These are phyloP conservation scores for Emesis castigata DNA, from an alignment of 2,888 invertebrate genomes.

Conservation along the genomic window DNA sequence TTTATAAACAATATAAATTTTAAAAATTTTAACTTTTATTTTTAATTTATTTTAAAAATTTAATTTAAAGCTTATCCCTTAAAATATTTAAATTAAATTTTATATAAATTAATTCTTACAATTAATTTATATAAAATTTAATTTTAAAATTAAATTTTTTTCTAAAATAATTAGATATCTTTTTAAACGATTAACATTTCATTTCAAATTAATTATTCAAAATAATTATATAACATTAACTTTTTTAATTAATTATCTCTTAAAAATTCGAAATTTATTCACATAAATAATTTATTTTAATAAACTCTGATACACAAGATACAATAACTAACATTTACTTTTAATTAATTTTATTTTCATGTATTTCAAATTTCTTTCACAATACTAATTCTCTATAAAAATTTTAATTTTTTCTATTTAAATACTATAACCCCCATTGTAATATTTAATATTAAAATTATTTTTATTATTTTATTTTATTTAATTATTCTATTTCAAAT, in stretches of 20 bases:
- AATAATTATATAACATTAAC: slow-evolving; percentile 90
- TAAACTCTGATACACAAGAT: slow-evolving; percentile 94
- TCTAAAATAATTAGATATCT: slow-evolving; percentile 92
- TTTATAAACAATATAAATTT: slow-evolving; percentile 88
- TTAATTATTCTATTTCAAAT: slow-evolving; percentile 78
- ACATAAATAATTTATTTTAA: slow-evolving; percentile 80
- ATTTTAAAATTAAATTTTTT: slow-evolving; percentile 87
- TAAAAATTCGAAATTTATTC: slow-evolving; percentile 89
- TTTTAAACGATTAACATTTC: slow-evolving; percentile 91
- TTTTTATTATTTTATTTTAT: slow-evolving; percentile 82
- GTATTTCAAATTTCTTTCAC: slow-evolving; percentile 86
- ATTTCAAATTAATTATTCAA: slow-evolving; percentile 89
- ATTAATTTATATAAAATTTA: slow-evolving; percentile 77
- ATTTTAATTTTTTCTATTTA: slow-evolving; percentile 84
- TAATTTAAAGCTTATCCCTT: slow-evolving; percentile 90
- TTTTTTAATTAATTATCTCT: slow-evolving; percentile 88
- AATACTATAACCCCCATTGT: slow-evolving; percentile 82
- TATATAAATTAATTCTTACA: slow-evolving; percentile 73
- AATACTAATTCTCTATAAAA: slow-evolving; percentile 88
- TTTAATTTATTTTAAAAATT: slow-evolving; percentile 82
- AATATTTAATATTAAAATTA: slow-evolving; percentile 79
- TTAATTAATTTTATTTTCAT: slow-evolving; percentile 80
- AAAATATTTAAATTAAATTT: slow-evolving; percentile 82
- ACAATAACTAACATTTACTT: slow-evolving; percentile 90
- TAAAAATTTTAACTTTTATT: slow-evolving; percentile 81